Evolutionary conservation across 2,113 vertebrate genomes (phyloP).

Genomic region (Cynoglossus semilaevis): DNA sequence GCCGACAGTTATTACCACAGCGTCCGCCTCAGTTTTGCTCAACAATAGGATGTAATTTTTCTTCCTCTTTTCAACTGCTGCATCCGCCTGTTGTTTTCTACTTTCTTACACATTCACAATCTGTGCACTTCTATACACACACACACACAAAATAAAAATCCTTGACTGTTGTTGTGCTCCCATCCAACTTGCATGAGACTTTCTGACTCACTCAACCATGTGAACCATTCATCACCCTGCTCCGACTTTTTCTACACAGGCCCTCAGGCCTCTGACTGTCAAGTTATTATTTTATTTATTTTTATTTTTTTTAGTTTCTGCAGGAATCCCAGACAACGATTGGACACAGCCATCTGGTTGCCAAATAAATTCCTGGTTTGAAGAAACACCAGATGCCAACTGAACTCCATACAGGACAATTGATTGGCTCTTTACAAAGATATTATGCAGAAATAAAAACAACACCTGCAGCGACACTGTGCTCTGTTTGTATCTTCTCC

Average conservation of each 20-base stretch:
- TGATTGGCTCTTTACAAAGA: too few species aligned
- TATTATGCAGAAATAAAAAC: too few species aligned
- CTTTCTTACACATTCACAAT: neutral
- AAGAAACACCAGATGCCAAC: too few species aligned
- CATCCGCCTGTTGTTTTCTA: neutral
- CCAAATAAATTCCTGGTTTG: too few species aligned
- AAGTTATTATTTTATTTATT: too few species aligned
- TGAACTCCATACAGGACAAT: too few species aligned
- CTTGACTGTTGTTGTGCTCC: neutral
- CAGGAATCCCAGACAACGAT: too few species aligned
- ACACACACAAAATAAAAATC: neutral
- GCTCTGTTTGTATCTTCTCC: too few species aligned
- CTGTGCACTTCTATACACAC: neutral
- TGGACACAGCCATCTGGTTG: too few species aligned
- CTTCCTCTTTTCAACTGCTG: neutral
- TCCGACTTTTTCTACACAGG: neutral
- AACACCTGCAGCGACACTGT: too few species aligned
- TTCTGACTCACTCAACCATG: slow-evolving; percentile 6
- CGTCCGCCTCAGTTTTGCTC: slow-evolving; percentile 12
- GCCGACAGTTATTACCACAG: slow-evolving; percentile 26
- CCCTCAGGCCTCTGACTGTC: too few species aligned
- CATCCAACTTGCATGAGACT: slow-evolving; percentile 16
- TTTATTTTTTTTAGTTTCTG: too few species aligned
- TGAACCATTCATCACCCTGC: neutral
- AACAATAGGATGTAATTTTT: neutral